Base-by-base conservation (phyloP, 2,888 invertebrate genomes). In the Acheta domesticus region DNA sequence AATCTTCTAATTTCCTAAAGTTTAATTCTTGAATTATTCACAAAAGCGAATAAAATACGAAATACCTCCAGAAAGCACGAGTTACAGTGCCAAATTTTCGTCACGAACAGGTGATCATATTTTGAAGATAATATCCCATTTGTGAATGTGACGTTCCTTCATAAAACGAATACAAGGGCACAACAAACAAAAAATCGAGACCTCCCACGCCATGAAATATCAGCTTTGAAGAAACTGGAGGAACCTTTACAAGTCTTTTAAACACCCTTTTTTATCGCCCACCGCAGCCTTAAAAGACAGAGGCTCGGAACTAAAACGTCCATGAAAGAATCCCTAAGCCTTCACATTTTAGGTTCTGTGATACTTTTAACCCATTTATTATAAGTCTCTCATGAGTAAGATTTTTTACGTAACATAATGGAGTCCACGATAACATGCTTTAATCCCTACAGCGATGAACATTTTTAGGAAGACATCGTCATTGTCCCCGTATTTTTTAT, bases 151-250 rank as follows among this genome's bases (percentile, higher is more conserved):
- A 36, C 36, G 36, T 8, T 36, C 36, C 36, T 36, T 36, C 36
- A 36, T 36, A 36, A 36, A 36, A 36, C 36, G 36, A 36, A 36
- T 36, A 36, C 36, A 36, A 36, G 36, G 8, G 36, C 36, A 36
- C 36, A 36, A 36, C 36, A 36, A 36, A 36, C 36, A 36, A 62
- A 19, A 62, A 62, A 19, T 62, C n/a, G 16, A 12, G 62, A 62
- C 62, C 62, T 62, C 62, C 62, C 62, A 62, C n/a, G 62, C 62
- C 62, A 62, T 62, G 62, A 62, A 62, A 62, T 62, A 62, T 62
- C 62, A 62, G 62, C 62, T 62, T 62, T 62, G 62, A 62, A 14
- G 62, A 62, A 62, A 62, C 62, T 62, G 62, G n/a, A 14, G 62
- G n/a, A 62, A 62, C 62, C 62, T 62, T 62, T n/a, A 62, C 62